Evolutionary conservation across 2,797 vertebrate species (phyloP), one percentile per base, ranked within the genome.

Genomic region (Rhinichthys osculus): DNA sequence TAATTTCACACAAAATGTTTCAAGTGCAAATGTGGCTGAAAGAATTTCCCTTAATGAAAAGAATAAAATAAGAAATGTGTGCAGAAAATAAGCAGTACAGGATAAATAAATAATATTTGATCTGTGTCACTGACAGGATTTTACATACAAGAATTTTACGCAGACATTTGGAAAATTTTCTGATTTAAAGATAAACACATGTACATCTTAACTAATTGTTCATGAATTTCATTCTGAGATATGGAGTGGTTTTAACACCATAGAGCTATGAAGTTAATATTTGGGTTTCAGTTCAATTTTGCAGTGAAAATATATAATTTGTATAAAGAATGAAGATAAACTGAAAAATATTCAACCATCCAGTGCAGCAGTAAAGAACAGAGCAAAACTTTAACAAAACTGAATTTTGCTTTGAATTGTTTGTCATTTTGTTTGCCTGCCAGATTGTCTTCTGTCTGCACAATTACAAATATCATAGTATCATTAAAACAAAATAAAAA

Each of bases 201-300:
- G 27, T 27, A 27, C 35, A 38, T 21, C 44, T 57, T 42, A 54
- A 89, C 87, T 93, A 89, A 88, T 91, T 86, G 91, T 87, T 85
- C 86, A 89, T 83, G 88, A 88, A 89, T 91, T 94, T 93, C 90
- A 95, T 96, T 95, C 95, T 96, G 96, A 96, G 95, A 94, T 94
- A 91, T 89, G 93, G 90, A 89, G 92, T 91, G 70, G 69, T 62
- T 73, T 42, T 33, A 59, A 72, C 67, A 17, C 13, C 52, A 7
- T 21, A 14, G 93, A 91, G 90, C 93, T 91, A 93, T 74, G 74
- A 54, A 42, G 82, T 91, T 91, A 94, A 94, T 90, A 94, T 94
- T 95, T 95, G 94, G 94, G 93, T 96, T 95, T 94, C 47, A 76
- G 92, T 93, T 92, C 90, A 78, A 91, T 92, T 89, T 86, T 40